A percentile compares a stretch with the other conserved stretches of the same genome.
Conservation (phyloP, 2,888 invertebrate species). For the Meganola albula region DNA sequence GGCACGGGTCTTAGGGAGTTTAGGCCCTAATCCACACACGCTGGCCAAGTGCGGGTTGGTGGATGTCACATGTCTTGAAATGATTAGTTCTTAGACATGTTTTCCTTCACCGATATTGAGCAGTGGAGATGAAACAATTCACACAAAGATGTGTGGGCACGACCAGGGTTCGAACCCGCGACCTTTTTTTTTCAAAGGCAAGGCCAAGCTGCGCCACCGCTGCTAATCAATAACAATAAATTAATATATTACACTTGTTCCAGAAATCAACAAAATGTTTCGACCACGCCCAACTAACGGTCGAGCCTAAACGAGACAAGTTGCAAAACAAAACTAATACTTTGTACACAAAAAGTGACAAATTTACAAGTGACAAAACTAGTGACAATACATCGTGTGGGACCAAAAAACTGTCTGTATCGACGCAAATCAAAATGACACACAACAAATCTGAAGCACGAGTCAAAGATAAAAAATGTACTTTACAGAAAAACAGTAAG, state of each 20-base stretch:
- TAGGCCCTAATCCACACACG: too few species aligned
- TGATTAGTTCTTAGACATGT: too few species aligned
- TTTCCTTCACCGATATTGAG: too few species aligned
- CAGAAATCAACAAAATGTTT: slow-evolving; percentile 69
- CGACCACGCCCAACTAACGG: slow-evolving; percentile 58
- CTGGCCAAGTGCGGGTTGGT: too few species aligned
- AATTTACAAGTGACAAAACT: slow-evolving; percentile 29
- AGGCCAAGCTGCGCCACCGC: too few species aligned
- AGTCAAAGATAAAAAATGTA: slow-evolving; percentile 60
- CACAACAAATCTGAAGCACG: slow-evolving; percentile 68
- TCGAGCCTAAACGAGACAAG: slow-evolving; percentile 25
- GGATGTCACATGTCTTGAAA: too few species aligned
- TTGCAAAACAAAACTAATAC: slow-evolving; percentile 27
- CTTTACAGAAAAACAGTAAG: slow-evolving; percentile 54
- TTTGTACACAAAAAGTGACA: slow-evolving; percentile 26
- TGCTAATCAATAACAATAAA: too few species aligned
- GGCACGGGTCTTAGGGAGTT: too few species aligned
- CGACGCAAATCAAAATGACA: slow-evolving; percentile 62
- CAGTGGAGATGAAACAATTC: too few species aligned
- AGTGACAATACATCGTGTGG: slow-evolving; percentile 42
- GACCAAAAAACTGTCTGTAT: slow-evolving; percentile 60
- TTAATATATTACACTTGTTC: slow-evolving; percentile 18
- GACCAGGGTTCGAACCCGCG: too few species aligned
- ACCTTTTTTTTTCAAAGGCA: too few species aligned
- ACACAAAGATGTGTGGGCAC: too few species aligned